phyloP scores from a whole-genome alignment of 2,113 vertebrate species.

The Poeciliopsis occidentalis region DNA sequence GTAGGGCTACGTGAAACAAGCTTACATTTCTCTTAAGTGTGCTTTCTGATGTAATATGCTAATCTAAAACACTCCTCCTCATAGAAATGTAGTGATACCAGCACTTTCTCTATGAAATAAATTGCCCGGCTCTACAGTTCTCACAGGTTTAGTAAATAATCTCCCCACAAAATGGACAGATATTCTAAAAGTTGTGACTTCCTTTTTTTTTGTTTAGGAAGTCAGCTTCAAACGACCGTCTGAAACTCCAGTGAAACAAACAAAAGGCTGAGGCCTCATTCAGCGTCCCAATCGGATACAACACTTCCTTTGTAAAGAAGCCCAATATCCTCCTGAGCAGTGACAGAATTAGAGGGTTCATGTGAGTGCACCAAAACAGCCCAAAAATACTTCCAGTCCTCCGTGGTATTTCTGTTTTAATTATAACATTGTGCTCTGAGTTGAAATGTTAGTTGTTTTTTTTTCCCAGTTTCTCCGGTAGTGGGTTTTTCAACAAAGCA shows the following conservation, averaged over 20 bases:
- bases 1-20: too few relatives aligned
- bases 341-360: slow-evolving; percentile 44
- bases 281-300: slow-evolving; percentile 56
- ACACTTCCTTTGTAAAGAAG: slow-evolving; percentile 69
- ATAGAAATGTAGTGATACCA: too few relatives aligned
- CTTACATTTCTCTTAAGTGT: too few relatives aligned
- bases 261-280: slow-evolving; percentile 58
- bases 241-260: slow-evolving; percentile 40
- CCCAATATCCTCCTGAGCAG: slow-evolving; percentile 51
- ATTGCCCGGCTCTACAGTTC: slow-evolving; percentile 18
- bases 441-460: not conserved
- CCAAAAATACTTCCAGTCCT: slow-evolving; percentile 32
- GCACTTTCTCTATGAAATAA: too few relatives aligned
- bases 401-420: not conserved
- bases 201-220: slow-evolving; percentile 27
- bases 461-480: not conserved
- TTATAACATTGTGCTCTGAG: not conserved
- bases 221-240: slow-evolving; percentile 47
- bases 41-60: too few relatives aligned
- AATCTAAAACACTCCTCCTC: too few relatives aligned
- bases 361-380: slow-evolving; percentile 39
- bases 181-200: slow-evolving; percentile 31
- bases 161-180: slow-evolving; percentile 12
- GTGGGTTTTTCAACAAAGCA: not conserved
- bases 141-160: not conserved